A percentile compares a stretch with the other conserved stretches of the same genome.
Conservation (phyloP, 2,113 vertebrate species). For the Emberiza fucata region DNA sequence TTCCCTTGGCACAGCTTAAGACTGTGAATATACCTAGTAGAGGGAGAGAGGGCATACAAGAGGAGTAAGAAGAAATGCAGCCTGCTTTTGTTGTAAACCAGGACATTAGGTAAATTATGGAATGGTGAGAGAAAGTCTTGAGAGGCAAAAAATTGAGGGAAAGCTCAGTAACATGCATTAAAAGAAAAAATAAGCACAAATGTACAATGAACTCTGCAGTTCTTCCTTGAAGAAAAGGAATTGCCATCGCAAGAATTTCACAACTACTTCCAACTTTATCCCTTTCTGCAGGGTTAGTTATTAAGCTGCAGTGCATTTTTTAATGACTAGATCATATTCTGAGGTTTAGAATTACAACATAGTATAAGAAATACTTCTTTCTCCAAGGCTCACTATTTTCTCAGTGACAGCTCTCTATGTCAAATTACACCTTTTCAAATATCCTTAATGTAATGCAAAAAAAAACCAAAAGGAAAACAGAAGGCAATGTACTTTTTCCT, state of each 20-base stretch:
- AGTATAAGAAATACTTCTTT: neutral
- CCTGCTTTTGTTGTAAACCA: neutral
- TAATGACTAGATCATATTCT: neutral
- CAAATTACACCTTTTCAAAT: neutral
- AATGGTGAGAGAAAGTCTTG: neutral
- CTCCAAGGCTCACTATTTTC: neutral
- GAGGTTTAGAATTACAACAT: neutral
- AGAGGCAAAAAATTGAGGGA: neutral
- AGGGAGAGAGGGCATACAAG: neutral
- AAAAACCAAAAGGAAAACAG: neutral
- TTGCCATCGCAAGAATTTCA: neutral
- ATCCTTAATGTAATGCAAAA: neutral
- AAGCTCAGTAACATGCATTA: neutral
- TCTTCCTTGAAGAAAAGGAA: neutral
- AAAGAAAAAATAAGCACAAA: neutral
- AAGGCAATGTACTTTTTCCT: neutral
- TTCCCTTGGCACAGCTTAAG: neutral
- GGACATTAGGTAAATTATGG: neutral
- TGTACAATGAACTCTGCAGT: neutral
- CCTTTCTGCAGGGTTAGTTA: neutral
- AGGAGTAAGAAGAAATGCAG: neutral
- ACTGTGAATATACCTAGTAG: neutral
- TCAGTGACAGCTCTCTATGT: neutral
- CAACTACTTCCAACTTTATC: neutral
- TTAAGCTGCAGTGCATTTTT: neutral